Percentiles rank a stretch among this genome's conserved stretches.
phyloP scores from a whole-genome alignment of 2,797 vertebrate species.

The Synanceia verrucosa region DNA sequence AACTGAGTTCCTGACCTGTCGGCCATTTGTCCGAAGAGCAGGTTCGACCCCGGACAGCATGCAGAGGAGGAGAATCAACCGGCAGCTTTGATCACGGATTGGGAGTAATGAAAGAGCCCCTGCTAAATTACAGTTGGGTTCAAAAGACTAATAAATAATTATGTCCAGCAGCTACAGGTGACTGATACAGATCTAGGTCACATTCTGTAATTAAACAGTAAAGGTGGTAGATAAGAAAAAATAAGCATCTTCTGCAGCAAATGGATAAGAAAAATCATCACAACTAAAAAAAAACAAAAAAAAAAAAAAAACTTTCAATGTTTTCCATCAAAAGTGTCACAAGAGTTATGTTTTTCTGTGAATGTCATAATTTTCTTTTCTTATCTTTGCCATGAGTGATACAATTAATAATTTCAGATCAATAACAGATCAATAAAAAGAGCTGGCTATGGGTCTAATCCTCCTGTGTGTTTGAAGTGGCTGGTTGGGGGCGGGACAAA shows the following conservation, averaged over 20 bases:
- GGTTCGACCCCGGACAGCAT: conserved; percentile 62
- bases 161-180: conserved; percentile 45
- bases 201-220: conserved; percentile 41
- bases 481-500: conserved; percentile 58
- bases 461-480: conserved; percentile 71
- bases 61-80: conserved; percentile 66
- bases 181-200: conserved; percentile 37
- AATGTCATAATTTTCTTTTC: not conserved
- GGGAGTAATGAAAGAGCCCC: conserved; percentile 73
- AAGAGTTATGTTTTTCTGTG: not conserved
- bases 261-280: not conserved
- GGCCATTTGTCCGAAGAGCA: conserved; percentile 77
- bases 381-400: not conserved
- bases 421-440: conserved; percentile 32
- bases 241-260: not conserved
- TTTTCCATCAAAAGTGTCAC: not conserved
- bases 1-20: conserved; percentile 78
- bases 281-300: not conserved
- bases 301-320: not conserved
- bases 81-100: conserved; percentile 74
- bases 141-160: conserved; percentile 69
- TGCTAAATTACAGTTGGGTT: conserved; percentile 77
- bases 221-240: not conserved
- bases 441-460: conserved; percentile 46
- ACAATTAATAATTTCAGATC: conserved; percentile 8